A percentile compares a stretch with the other conserved stretches of the same genome.
Evolutionary conservation across 2,888 invertebrate species (phyloP).

Genomic region (Hypomecis punctinalis): DNA sequence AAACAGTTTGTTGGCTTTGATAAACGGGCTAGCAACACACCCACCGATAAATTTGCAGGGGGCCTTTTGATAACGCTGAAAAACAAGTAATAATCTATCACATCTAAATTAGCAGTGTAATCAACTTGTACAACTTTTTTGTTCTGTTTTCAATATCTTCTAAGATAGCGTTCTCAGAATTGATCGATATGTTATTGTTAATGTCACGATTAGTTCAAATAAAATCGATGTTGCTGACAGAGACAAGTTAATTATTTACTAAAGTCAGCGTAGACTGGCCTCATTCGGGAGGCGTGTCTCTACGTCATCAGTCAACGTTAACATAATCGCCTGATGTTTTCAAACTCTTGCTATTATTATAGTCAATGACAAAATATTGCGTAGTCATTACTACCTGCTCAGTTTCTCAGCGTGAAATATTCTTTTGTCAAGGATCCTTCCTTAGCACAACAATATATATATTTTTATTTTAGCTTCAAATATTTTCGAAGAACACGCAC

Average conservation of each 20-base stretch:
- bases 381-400: neutral
- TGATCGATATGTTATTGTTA: constrained; percentile 7
- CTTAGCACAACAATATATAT: constrained; percentile 9
- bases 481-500: neutral
- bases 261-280: constrained; percentile 39
- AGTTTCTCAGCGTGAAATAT: neutral
- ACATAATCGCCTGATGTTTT: constrained; percentile 29
- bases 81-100: constrained; percentile 43
- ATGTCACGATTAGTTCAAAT: constrained; percentile 15
- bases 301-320: constrained; percentile 60
- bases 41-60: constrained; percentile 58
- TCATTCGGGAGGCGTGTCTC: constrained; percentile 60
- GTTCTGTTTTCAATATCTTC: constrained; percentile 22
- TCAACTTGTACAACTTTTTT: constrained; percentile 2
- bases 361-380: constrained; percentile 28
- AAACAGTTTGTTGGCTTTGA: constrained; percentile 43
- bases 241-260: constrained; percentile 27
- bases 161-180: constrained; percentile 17
- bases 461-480: neutral
- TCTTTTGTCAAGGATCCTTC: constrained; percentile 35
- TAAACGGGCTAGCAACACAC: constrained; percentile 50
- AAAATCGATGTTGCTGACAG: constrained; percentile 15
- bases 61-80: constrained; percentile 48
- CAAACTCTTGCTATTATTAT: constrained; percentile 33
- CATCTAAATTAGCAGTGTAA: constrained; percentile 20